Percentiles rank a stretch among this genome's conserved stretches.
Evolutionary conservation across 2,797 vertebrate species (phyloP).

Genomic region (Melanotaenia nigrans): DNA sequence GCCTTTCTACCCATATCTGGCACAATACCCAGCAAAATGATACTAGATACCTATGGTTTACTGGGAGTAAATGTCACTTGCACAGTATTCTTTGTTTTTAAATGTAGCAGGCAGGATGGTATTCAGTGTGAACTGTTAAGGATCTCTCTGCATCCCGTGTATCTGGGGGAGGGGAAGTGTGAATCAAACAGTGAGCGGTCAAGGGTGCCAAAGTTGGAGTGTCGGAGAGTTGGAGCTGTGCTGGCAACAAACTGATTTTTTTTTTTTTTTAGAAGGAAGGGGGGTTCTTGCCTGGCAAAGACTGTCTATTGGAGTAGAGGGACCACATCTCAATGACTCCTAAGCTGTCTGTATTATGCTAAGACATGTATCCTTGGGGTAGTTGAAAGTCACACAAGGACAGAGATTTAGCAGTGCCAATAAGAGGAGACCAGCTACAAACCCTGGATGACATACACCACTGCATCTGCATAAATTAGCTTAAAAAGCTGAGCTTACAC

Average conservation of each 20-base stretch:
- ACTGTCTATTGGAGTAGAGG: constrained; percentile 53
- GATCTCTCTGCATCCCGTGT: constrained; percentile 21
- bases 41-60: constrained; percentile 15
- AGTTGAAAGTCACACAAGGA: constrained; percentile 82
- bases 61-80: constrained; percentile 11
- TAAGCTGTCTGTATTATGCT: constrained; percentile 75
- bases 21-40: constrained; percentile 14
- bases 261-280: constrained; percentile 9
- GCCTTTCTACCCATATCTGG: constrained; percentile 51
- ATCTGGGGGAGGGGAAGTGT: constrained; percentile 55
- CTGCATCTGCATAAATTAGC: constrained; percentile 39
- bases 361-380: constrained; percentile 78
- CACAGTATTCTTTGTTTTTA: constrained; percentile 1
- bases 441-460: constrained; percentile 30
- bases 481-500: constrained; percentile 17
- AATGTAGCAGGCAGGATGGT: constrained; percentile 27
- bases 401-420: constrained; percentile 54
- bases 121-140: constrained; percentile 15
- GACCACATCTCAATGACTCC: constrained; percentile 67
- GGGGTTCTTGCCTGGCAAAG: constrained; percentile 44
- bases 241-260: constrained; percentile 42
- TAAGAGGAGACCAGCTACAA: constrained; percentile 30
- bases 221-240: constrained; percentile 55
- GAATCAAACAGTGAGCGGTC: constrained; percentile 59
- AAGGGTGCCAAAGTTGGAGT: constrained; percentile 64